Evolutionary conservation across 2,113 vertebrate species (phyloP).

Genomic region (Neodontobutis hainanensis): DNA sequence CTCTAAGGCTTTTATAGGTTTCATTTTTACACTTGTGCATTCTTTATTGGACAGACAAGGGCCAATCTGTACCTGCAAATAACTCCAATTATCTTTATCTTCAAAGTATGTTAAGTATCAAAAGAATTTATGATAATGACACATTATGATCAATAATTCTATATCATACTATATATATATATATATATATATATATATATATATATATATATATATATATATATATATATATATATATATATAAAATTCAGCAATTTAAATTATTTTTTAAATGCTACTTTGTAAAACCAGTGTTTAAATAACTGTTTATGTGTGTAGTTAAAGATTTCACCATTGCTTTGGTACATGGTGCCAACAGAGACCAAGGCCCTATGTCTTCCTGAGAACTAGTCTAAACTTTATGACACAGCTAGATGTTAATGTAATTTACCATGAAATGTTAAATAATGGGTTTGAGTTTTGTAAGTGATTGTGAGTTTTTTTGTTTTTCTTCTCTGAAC

Average conservation of each 20-base stretch:
- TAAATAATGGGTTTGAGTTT: constrained; percentile 1
- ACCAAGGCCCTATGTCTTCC: constrained; percentile 22
- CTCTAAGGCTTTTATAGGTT: constrained; percentile 23
- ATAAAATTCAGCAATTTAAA: not conserved
- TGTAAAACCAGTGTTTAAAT: constrained; percentile 9
- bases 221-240: not conserved
- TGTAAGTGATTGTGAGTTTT: not conserved
- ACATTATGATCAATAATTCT: not conserved
- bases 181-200: not conserved
- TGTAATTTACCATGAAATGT: not conserved
- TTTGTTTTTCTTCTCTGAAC: constrained; percentile 3
- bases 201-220: not conserved
- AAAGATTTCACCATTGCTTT: constrained; percentile 6
- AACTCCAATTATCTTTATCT: not conserved
- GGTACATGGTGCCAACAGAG: not conserved
- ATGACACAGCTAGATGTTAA: constrained; percentile 13
- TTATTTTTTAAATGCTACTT: constrained; percentile 34
- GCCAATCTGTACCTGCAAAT: constrained; percentile 31
- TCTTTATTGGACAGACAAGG: constrained; percentile 23
- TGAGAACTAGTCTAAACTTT: constrained; percentile 31
- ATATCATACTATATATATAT: not conserved
- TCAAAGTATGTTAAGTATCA: not conserved
- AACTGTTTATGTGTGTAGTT: constrained; percentile 11
- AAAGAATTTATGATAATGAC: not conserved
- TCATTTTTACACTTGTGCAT: constrained; percentile 18